Evolutionary conservation across 2,797 vertebrate genomes (phyloP).

Genomic region (Threskiornis aethiopicus): DNA sequence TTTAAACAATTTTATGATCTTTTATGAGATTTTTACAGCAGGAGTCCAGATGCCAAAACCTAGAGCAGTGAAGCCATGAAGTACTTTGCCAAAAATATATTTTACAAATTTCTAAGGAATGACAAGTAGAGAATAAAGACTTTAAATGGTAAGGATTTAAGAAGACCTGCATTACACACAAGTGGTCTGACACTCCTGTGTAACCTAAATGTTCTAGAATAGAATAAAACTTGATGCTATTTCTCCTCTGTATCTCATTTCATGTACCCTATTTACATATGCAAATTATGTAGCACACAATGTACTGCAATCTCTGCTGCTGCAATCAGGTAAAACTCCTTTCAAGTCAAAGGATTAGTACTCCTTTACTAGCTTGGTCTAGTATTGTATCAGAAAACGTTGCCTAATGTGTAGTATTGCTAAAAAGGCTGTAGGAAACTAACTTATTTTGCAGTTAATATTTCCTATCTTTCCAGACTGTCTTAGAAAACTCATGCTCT

Average conservation of each 20-base stretch:
- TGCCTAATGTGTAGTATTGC: not conserved
- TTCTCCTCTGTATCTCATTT: not conserved
- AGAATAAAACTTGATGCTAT: not conserved
- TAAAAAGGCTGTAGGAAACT: not conserved
- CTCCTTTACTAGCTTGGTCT: not conserved
- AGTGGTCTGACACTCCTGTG: not conserved
- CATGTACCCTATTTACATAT: not conserved
- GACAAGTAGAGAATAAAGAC: not conserved
- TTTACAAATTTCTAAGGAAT: not conserved
- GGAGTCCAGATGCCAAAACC: not conserved
- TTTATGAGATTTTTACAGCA: not conserved
- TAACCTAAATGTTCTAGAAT: not conserved
- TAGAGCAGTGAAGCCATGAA: not conserved
- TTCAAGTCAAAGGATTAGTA: not conserved
- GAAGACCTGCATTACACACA: not conserved
- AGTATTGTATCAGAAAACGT: not conserved
- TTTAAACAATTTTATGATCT: not conserved
- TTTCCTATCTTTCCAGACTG: constrained; percentile 3
- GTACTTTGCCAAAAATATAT: not conserved
- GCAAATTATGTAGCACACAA: not conserved
- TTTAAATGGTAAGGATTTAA: not conserved
- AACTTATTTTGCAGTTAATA: not conserved
- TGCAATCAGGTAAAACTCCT: not conserved
- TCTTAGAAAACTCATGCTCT: constrained; percentile 66
- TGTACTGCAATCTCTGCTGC: not conserved